These are phyloP conservation scores for Pseudocheirus occidentalis DNA, from an alignment of 2,797 vertebrate species.

Conservation along the genomic window DNA sequence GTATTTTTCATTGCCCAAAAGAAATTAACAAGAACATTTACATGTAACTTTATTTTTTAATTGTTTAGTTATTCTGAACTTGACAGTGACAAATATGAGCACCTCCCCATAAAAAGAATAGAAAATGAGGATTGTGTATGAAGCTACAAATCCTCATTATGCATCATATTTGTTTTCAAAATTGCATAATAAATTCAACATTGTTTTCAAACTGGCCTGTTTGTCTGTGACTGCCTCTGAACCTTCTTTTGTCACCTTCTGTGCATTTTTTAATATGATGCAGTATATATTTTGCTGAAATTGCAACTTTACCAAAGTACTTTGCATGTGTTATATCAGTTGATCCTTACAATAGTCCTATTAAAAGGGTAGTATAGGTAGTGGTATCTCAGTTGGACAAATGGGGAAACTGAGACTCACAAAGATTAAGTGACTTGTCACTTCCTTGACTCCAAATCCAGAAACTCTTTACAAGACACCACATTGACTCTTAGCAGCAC, in stretches of 20 bases:
- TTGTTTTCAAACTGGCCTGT: background rate
- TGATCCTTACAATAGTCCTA: background rate
- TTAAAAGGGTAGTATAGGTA: background rate
- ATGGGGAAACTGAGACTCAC: background rate
- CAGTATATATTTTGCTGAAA: background rate
- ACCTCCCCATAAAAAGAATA: background rate
- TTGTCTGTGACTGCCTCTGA: background rate
- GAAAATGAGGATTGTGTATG: background rate
- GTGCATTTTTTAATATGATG: too few relatives aligned
- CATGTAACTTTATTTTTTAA: background rate
- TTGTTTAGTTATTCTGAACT: background rate
- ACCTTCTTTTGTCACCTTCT: background rate
- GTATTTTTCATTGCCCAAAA: background rate
- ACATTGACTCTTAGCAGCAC: too few relatives aligned
- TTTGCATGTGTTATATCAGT: background rate
- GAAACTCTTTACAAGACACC: too few relatives aligned
- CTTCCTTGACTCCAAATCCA: background rate
- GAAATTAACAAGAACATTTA: background rate
- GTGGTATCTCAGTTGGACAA: background rate
- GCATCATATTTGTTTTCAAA: background rate
- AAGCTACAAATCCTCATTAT: background rate
- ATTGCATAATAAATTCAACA: background rate
- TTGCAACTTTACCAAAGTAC: background rate
- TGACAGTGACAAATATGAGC: background rate
- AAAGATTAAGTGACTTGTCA: background rate